A percentile compares a stretch with the other conserved stretches of the same genome.
phyloP scores from a whole-genome alignment of 2,888 invertebrate species.

The Timema podura region DNA sequence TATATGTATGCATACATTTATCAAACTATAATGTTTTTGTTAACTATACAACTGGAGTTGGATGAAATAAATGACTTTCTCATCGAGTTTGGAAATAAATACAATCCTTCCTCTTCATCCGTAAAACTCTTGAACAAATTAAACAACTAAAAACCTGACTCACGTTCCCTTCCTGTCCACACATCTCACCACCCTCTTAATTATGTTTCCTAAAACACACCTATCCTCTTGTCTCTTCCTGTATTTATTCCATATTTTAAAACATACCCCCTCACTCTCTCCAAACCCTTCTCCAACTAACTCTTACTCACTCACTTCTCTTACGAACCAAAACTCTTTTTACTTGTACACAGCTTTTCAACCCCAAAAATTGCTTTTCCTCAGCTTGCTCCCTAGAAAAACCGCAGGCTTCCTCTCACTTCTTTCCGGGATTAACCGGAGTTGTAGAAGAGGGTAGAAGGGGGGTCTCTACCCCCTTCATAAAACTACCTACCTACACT shows the following conservation, averaged over 20 bases:
- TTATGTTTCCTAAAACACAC: too few relatives aligned
- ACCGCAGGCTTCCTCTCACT: constrained; percentile 22
- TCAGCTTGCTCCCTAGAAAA: constrained; percentile 11
- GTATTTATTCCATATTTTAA: constrained; percentile 16
- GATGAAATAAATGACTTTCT: too few relatives aligned
- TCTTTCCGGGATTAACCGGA: constrained; percentile 29
- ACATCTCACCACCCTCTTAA: too few relatives aligned
- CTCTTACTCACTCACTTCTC: neutral
- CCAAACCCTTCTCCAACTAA: neutral
- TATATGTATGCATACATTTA: too few relatives aligned
- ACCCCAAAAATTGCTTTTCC: neutral
- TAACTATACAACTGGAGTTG: too few relatives aligned
- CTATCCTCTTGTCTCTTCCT: constrained; percentile 9
- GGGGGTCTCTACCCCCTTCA: neutral
- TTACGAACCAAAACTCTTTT: neutral
- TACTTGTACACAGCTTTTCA: too few relatives aligned
- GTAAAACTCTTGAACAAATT: too few relatives aligned
- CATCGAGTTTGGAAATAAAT: too few relatives aligned
- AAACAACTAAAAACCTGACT: too few relatives aligned
- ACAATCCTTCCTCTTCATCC: too few relatives aligned
- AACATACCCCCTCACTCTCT: neutral
- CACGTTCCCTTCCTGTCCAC: too few relatives aligned
- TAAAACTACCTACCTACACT: neutral
- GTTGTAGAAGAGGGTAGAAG: constrained; percentile 6
- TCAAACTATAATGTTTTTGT: too few relatives aligned